Conservation (phyloP, 2,113 vertebrate species). For the Strigops habroptila region DNA sequence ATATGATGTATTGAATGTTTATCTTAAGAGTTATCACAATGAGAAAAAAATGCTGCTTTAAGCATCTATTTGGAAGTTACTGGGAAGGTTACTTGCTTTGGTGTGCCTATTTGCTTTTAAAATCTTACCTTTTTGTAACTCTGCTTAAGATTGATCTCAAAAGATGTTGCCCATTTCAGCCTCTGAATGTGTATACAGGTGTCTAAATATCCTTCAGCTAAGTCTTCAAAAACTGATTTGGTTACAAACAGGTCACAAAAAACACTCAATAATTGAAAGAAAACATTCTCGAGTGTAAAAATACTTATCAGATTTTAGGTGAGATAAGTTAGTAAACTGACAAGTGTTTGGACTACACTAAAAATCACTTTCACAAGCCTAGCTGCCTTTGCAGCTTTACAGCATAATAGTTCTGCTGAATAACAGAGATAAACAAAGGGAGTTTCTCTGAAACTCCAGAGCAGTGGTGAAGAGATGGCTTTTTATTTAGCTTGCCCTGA, state of each 20-base stretch:
- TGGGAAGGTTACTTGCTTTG: neutral
- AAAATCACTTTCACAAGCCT: neutral
- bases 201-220: neutral
- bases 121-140: neutral
- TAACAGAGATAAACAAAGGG: neutral
- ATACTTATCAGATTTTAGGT: neutral
- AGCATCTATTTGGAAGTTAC: neutral
- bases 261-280: neutral
- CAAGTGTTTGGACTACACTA: neutral
- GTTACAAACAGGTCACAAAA: neutral
- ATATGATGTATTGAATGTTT: neutral
- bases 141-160: neutral
- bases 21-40: neutral
- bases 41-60: neutral
- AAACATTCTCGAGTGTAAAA: neutral
- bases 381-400: neutral
- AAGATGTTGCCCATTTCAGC: neutral
- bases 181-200: neutral
- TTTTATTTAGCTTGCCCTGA: neutral
- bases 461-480: neutral
- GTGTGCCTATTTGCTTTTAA: neutral
- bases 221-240: neutral
- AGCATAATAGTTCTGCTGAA: slow-evolving; percentile 3
- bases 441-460: neutral
- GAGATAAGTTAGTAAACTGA: neutral